phyloP scores from a whole-genome alignment of 2,113 vertebrate species.

The Vulpes lagopus region DNA sequence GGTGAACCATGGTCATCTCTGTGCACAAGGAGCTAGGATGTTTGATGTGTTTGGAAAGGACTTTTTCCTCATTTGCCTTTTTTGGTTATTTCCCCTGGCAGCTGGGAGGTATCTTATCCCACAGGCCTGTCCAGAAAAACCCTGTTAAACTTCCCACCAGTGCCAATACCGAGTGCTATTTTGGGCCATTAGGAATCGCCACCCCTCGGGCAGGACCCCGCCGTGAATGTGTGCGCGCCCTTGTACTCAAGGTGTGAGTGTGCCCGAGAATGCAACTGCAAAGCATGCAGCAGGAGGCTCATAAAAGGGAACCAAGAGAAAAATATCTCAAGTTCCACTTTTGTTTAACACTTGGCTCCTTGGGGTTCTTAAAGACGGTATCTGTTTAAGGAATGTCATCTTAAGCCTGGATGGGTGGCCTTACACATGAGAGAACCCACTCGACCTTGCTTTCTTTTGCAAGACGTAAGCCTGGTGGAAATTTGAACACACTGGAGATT shows the following conservation, averaged over 20 bases:
- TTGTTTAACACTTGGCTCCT: background rate
- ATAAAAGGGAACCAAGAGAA: background rate
- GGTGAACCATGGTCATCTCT: too few species aligned
- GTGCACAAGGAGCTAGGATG: accelerated
- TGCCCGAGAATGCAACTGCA: accelerated
- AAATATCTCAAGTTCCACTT: background rate
- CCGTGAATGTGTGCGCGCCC: background rate
- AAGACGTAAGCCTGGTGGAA: background rate
- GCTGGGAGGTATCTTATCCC: background rate
- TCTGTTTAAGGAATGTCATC: background rate
- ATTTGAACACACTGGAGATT: background rate
- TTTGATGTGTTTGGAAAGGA: background rate
- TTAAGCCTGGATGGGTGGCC: background rate
- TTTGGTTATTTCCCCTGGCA: background rate
- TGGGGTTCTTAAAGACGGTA: background rate
- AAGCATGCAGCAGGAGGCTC: background rate
- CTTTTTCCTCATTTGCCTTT: background rate
- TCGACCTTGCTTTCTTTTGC: background rate
- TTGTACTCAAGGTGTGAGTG: background rate
- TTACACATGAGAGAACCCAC: background rate
- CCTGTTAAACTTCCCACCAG: background rate
- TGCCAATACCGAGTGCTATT: accelerated
- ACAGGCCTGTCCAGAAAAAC: background rate
- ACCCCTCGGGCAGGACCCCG: accelerated
- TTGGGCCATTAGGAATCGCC: accelerated